phyloP scores from a whole-genome alignment of 2,113 vertebrate genomes.

The Podarcis raffonei region DNA sequence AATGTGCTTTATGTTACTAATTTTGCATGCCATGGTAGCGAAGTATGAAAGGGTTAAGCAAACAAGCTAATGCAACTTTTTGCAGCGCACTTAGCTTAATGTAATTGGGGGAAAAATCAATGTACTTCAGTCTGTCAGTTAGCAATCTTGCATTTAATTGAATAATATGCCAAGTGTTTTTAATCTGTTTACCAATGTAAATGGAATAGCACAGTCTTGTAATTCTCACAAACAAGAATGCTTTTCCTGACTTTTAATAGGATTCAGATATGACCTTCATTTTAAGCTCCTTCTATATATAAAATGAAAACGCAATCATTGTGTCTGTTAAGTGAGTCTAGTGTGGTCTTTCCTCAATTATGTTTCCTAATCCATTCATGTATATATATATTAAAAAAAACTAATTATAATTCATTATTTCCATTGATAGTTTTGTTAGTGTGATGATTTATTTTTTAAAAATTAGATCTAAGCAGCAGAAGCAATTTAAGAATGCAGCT shows the following conservation, averaged over 20 bases:
- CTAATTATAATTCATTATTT: constrained; percentile 2
- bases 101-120: constrained; percentile 56
- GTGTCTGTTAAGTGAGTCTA: neutral
- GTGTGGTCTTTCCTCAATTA: neutral
- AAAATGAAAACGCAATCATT: constrained; percentile 21
- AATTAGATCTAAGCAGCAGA: constrained; percentile 9
- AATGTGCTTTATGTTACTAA: constrained; percentile 54
- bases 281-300: constrained; percentile 28
- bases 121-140: constrained; percentile 61
- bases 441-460: neutral
- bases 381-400: neutral
- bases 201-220: constrained; percentile 52
- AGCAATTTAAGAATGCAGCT: constrained; percentile 10
- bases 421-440: neutral
- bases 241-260: constrained; percentile 53
- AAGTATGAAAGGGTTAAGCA: constrained; percentile 64
- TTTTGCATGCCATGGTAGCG: constrained; percentile 53
- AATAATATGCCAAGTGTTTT: constrained; percentile 65
- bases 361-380: constrained; percentile 12
- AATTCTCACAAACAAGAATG: constrained; percentile 53
- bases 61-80: constrained; percentile 59
- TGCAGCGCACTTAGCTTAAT: constrained; percentile 57
- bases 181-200: constrained; percentile 63
- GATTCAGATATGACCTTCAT: constrained; percentile 55
- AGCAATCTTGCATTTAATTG: constrained; percentile 66